phyloP scores from a whole-genome alignment of 2,797 vertebrate genomes.

The Enteromius argenteus region DNA sequence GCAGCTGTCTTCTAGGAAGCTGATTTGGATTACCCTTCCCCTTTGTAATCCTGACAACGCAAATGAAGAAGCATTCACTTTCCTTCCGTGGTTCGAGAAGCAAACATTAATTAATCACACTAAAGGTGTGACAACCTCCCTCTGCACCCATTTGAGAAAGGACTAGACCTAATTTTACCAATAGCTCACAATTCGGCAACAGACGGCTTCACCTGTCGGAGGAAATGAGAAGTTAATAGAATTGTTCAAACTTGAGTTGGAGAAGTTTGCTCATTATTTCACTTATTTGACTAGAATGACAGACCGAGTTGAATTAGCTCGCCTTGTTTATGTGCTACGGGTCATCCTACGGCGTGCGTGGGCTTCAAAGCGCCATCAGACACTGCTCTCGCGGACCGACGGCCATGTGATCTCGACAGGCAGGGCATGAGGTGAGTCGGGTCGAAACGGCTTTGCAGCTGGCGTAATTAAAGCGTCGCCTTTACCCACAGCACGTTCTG shows the following conservation, averaged over 20 bases:
- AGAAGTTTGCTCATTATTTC: slow-evolving; percentile 51
- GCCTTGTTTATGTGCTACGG: slow-evolving; percentile 6
- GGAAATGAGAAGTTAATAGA: slow-evolving; percentile 14
- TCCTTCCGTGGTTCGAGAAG: slow-evolving; percentile 62
- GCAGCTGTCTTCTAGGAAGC: slow-evolving; percentile 71
- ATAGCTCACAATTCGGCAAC: slow-evolving; percentile 53
- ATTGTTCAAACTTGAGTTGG: slow-evolving; percentile 1
- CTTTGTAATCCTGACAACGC: slow-evolving; percentile 73
- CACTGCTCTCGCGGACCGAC: slow-evolving; percentile 59
- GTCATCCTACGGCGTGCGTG: slow-evolving; percentile 10
- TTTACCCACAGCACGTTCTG: not conserved
- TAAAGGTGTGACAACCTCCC: slow-evolving; percentile 60
- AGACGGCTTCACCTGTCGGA: slow-evolving; percentile 1
- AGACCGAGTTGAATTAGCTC: not conserved
- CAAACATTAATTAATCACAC: slow-evolving; percentile 75
- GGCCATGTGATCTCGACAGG: slow-evolving; percentile 65
- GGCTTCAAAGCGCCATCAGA: slow-evolving; percentile 68
- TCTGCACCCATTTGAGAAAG: slow-evolving; percentile 58
- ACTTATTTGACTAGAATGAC: slow-evolving; percentile 3
- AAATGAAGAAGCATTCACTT: slow-evolving; percentile 76
- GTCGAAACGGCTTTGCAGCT: slow-evolving; percentile 33
- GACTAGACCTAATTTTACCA: slow-evolving; percentile 60
- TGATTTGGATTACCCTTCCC: slow-evolving; percentile 75
- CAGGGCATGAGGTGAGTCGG: slow-evolving; percentile 56
- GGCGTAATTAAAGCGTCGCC: slow-evolving; percentile 34